phyloP scores from a whole-genome alignment of 2,113 vertebrate genomes.

The Saguinus midas region DNA sequence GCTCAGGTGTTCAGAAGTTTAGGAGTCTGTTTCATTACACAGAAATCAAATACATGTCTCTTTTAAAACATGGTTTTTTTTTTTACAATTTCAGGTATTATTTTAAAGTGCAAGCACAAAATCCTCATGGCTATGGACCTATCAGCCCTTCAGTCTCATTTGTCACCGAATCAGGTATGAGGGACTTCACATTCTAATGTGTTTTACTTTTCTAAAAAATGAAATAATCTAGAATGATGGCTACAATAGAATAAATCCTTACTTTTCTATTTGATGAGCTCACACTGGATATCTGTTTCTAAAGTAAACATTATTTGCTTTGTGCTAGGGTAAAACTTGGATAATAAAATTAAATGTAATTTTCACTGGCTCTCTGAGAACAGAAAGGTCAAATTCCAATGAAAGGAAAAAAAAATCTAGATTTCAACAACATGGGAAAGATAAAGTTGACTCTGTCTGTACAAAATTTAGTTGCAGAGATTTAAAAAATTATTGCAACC shows the following conservation, averaged over 20 bases:
- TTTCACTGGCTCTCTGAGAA: not conserved
- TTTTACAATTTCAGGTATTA: slow-evolving; percentile 91
- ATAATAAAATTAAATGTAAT: not conserved
- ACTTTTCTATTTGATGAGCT: not conserved
- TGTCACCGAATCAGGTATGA: slow-evolving; percentile 96
- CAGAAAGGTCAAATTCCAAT: slow-evolving; percentile 52
- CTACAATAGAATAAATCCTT: not conserved
- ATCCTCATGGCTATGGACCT: slow-evolving; percentile 94
- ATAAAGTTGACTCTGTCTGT: slow-evolving; percentile 43
- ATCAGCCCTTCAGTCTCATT: slow-evolving; percentile 94
- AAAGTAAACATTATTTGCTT: not conserved
- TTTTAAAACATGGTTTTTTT: slow-evolving; percentile 50
- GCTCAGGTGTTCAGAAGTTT: not conserved
- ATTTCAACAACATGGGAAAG: slow-evolving; percentile 45
- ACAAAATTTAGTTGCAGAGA: slow-evolving; percentile 51
- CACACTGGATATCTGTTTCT: not conserved
- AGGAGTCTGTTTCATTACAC: not conserved
- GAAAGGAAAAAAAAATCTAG: not conserved
- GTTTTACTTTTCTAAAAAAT: slow-evolving; percentile 13
- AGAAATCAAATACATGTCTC: not conserved
- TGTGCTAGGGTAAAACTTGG: not conserved
- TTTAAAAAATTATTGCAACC: slow-evolving; percentile 49
- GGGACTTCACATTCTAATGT: not conserved
- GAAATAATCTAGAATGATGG: not conserved
- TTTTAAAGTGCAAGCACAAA: slow-evolving; percentile 98